A percentile compares a stretch with the other conserved stretches of the same genome.
phyloP scores from a whole-genome alignment of 2,113 vertebrate species.

The Fulica atra region DNA sequence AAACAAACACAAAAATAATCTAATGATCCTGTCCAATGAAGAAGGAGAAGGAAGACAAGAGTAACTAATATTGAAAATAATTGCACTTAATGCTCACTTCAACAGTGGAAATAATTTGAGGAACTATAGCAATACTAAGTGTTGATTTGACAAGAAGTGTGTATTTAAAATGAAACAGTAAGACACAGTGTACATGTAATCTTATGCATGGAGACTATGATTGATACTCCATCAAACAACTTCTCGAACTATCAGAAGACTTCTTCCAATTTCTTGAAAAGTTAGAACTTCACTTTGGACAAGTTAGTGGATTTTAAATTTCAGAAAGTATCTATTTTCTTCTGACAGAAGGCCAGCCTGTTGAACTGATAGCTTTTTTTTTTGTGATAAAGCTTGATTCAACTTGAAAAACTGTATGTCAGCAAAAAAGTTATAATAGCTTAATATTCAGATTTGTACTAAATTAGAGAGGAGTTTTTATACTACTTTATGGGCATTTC shows the following conservation, averaged over 20 bases:
- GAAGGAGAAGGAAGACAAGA: background rate
- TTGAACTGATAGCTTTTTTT: background rate
- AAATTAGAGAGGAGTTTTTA: background rate
- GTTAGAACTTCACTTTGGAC: background rate
- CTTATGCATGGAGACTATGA: background rate
- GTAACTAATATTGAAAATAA: background rate
- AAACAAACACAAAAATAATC: background rate
- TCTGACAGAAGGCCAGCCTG: background rate
- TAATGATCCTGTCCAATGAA: background rate
- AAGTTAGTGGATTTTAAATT: background rate
- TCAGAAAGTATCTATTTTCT: background rate
- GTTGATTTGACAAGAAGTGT: background rate
- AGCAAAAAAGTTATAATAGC: background rate
- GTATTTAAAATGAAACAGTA: background rate
- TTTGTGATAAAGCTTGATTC: background rate
- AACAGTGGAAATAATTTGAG: background rate
- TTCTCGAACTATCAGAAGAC: background rate
- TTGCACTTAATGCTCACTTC: background rate
- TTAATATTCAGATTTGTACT: background rate
- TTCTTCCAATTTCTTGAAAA: background rate
- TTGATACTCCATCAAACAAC: background rate
- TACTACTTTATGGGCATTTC: background rate
- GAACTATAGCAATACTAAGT: background rate
- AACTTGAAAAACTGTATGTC: background rate
- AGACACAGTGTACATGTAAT: background rate